phyloP scores from a whole-genome alignment of 1,140 invertebrate genomes.

The Araneus ventricosus region DNA sequence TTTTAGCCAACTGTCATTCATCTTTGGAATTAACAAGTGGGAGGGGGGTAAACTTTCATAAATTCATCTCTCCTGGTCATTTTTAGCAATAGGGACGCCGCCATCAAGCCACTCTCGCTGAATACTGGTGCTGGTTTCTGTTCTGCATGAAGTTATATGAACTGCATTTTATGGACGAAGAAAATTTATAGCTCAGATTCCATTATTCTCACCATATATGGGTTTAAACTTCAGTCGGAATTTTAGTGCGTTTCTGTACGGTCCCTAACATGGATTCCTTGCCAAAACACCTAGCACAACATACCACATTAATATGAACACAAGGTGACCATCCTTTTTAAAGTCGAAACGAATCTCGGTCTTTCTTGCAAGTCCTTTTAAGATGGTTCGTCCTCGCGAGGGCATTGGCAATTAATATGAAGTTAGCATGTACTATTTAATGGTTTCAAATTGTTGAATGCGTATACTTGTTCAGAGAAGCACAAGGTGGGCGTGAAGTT shows the following conservation, averaged over 20 bases:
- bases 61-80: background rate
- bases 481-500: conserved; percentile 28
- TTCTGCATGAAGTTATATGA: conserved; percentile 8
- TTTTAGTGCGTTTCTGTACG: conserved; percentile 10
- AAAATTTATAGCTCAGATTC: background rate
- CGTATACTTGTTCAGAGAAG: conserved; percentile 1
- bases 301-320: conserved; percentile 8
- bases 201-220: background rate
- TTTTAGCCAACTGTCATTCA: conserved; percentile 44
- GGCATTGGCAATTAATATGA: background rate
- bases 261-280: background rate
- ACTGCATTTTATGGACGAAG: conserved; percentile 23
- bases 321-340: conserved; percentile 23
- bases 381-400: background rate
- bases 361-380: background rate
- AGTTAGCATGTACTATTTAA: background rate
- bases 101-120: conserved; percentile 17
- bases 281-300: conserved; percentile 17
- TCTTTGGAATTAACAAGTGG: background rate
- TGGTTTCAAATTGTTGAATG: conserved; percentile 15
- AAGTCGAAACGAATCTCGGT: conserved; percentile 5
- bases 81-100: conserved; percentile 33
- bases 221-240: background rate
- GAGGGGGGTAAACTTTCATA: conserved; percentile 18
- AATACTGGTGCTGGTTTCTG: conserved; percentile 29